These are phyloP conservation scores for Blera fallax DNA, from an alignment of 2,888 invertebrate genomes.

Conservation along the genomic window DNA sequence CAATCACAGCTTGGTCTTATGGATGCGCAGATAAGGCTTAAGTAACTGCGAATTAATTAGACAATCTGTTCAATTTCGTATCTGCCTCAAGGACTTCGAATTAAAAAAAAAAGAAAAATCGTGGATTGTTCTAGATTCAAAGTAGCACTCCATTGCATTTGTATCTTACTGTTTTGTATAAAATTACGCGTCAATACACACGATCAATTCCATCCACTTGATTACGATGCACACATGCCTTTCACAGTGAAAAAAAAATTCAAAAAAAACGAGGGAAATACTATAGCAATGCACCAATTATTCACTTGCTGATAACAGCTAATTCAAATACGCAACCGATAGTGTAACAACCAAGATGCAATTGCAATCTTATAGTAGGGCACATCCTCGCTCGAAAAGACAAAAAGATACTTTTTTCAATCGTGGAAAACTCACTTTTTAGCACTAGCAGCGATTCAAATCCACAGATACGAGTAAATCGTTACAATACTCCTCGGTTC, in stretches of 20 bases:
- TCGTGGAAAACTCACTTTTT: conserved; percentile 51
- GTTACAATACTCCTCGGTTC: not conserved
- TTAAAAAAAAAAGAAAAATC: no score
- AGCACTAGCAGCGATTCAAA: conserved; percentile 48
- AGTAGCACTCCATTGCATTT: no score
- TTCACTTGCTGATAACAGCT: conserved; percentile 18
- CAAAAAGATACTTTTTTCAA: not conserved
- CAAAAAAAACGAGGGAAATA: not conserved
- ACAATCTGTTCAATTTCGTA: no score
- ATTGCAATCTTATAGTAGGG: conserved; percentile 1
- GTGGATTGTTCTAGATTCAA: no score
- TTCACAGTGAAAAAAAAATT: not conserved
- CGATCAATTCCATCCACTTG: not conserved
- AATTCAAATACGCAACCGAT: conserved; percentile 24
- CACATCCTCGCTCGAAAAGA: not conserved
- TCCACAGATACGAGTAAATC: conserved; percentile 26
- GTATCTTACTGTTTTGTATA: no score
- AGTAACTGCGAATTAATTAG: no score
- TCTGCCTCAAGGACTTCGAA: no score
- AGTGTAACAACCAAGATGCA: not conserved
- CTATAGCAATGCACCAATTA: conserved; percentile 3
- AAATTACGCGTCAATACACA: no score
- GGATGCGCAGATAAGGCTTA: no score
- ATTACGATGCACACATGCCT: not conserved
- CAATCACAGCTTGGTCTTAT: no score